phyloP scores from a whole-genome alignment of 2,113 vertebrate species.

The Indri indri region DNA sequence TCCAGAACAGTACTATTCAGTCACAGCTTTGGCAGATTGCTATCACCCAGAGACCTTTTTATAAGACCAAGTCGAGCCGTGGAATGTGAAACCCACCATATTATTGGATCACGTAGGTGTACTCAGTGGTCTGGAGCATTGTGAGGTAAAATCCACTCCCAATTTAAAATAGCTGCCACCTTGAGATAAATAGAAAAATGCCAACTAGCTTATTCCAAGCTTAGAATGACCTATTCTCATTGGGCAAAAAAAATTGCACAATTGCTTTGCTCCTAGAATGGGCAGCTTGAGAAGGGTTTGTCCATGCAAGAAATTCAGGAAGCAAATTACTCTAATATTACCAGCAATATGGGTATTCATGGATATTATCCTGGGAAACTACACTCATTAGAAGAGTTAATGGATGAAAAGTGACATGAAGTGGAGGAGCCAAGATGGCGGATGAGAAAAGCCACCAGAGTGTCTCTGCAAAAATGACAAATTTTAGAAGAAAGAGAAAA shows the following conservation, averaged over 20 bases:
- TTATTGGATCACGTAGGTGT: constrained; percentile 29
- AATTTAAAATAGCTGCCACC: constrained; percentile 62
- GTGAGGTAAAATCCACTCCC: constrained; percentile 56
- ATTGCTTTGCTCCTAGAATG: neutral
- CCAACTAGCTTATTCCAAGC: neutral
- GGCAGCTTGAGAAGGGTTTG: neutral
- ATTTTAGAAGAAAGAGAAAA: too few relatives aligned
- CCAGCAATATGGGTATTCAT: neutral
- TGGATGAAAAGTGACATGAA: too few relatives aligned
- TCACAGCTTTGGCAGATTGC: constrained; percentile 55
- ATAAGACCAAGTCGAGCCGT: neutral
- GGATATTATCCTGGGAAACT: neutral
- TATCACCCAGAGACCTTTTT: constrained; percentile 62
- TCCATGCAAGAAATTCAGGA: neutral
- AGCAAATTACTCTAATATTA: neutral
- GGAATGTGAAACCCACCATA: neutral
- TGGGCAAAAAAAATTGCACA: neutral
- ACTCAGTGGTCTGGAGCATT: constrained; percentile 56
- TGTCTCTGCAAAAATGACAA: too few relatives aligned
- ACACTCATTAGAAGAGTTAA: neutral
- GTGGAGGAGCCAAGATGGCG: too few relatives aligned
- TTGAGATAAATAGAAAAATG: constrained; percentile 43
- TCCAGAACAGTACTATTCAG: constrained; percentile 50
- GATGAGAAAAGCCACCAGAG: too few relatives aligned
- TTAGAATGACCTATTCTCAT: neutral